Conservation (phyloP, 2,888 invertebrate genomes). For the Standfussiana lucernea region DNA sequence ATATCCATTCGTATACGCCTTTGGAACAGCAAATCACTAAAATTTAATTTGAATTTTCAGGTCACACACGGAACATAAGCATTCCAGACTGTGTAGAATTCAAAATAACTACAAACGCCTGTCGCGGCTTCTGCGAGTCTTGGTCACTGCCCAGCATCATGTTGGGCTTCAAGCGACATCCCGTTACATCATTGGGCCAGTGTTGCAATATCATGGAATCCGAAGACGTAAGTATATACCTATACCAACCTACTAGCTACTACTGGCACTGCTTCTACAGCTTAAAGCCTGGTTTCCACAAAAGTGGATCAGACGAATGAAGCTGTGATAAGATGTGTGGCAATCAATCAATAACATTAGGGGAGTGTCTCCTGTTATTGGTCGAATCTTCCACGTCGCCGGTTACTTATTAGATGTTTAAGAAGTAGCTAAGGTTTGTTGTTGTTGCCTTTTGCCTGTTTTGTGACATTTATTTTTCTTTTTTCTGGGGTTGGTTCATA, state of each 20-base stretch:
- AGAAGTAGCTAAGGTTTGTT: not conserved
- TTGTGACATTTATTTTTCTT: not conserved
- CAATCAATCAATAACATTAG: not conserved
- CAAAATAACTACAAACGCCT: conserved; percentile 96
- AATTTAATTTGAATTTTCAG: conserved; percentile 80
- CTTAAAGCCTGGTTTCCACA: not conserved
- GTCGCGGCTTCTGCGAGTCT: conserved; percentile 96
- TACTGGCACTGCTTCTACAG: not conserved
- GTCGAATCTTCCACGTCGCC: not conserved
- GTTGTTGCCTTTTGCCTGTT: not conserved
- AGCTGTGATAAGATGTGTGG: not conserved
- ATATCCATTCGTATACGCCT: not conserved
- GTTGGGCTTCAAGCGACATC: conserved; percentile 89
- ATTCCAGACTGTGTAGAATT: conserved; percentile 97
- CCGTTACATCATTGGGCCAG: conserved; percentile 95
- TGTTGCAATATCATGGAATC: conserved; percentile 98
- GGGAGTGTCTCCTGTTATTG: not conserved
- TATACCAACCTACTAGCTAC: not conserved
- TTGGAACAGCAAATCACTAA: not conserved
- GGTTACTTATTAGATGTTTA: not conserved
- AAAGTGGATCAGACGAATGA: not conserved
- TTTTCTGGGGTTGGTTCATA: not conserved
- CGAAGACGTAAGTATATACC: conserved; percentile 94
- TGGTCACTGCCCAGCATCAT: conserved; percentile 95
- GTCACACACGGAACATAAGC: conserved; percentile 94